A percentile compares a stretch with the other conserved stretches of the same genome.
Evolutionary conservation across 2,113 vertebrate species (phyloP).

Genomic region (Anolis sagrei): DNA sequence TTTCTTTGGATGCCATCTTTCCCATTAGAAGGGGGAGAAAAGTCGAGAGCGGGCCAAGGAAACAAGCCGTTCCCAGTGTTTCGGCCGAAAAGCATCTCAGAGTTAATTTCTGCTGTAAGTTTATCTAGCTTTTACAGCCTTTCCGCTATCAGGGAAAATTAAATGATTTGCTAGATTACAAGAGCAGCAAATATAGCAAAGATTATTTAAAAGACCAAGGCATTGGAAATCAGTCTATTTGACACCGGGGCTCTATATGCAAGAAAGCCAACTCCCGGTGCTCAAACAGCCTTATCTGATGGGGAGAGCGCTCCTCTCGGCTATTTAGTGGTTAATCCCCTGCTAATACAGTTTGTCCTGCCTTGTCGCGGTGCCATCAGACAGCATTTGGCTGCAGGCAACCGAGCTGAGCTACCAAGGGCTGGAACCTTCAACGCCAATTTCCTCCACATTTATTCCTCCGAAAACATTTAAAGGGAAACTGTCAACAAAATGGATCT

Average conservation of each 20-base stretch:
- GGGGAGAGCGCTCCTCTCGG: conserved; percentile 61
- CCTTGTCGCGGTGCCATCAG: conserved; percentile 64
- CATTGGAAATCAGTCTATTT: conserved; percentile 70
- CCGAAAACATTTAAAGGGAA: conserved; percentile 60
- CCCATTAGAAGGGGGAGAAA: conserved; percentile 29
- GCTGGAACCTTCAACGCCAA: conserved; percentile 20
- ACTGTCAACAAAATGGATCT: conserved; percentile 26
- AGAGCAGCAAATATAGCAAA: conserved; percentile 67
- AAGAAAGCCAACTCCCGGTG: conserved; percentile 69
- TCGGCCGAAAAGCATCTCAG: conserved; percentile 41
- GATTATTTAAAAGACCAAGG: conserved; percentile 71
- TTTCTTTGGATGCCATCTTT: conserved; percentile 46
- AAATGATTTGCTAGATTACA: conserved; percentile 73
- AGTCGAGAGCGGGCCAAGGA: conserved; percentile 35
- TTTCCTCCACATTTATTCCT: conserved; percentile 50
- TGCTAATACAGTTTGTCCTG: conserved; percentile 61
- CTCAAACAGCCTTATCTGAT: conserved; percentile 67
- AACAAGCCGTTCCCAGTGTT: conserved; percentile 49
- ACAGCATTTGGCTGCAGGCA: conserved; percentile 60
- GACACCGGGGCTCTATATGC: conserved; percentile 66
- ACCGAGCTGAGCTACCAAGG: conserved; percentile 47
- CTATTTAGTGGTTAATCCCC: conserved; percentile 74
- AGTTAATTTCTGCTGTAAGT: conserved; percentile 68
- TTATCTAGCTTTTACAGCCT: conserved; percentile 74
- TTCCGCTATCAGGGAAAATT: conserved; percentile 70